Conservation (phyloP, 2,888 invertebrate genomes). For the Empis stercorea region DNA sequence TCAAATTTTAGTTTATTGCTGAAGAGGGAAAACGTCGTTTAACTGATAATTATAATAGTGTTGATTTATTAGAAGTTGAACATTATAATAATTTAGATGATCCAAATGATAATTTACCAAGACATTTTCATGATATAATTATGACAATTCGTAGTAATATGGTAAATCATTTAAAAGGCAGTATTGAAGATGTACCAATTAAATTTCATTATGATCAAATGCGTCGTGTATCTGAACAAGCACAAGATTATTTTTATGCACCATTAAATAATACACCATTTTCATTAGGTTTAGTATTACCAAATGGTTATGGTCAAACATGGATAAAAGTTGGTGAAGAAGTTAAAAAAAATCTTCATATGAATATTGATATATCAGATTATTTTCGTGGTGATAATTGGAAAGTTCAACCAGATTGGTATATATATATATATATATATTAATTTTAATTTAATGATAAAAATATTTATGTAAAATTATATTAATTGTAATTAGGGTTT, state of each 20-base stretch:
- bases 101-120: conserved; percentile 42
- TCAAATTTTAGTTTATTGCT: background rate
- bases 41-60: conserved; percentile 91
- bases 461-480: too few relatives aligned
- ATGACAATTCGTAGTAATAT: conserved; percentile 47
- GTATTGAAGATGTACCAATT: conserved; percentile 52
- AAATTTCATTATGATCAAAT: conserved; percentile 75
- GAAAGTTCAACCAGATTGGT: conserved; percentile 79
- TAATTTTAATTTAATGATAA: background rate
- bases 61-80: conserved; percentile 91
- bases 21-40: conserved; percentile 25
- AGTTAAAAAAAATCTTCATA: conserved; percentile 51
- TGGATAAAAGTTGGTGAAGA: conserved; percentile 60
- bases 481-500: conserved; percentile 50
- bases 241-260: conserved; percentile 72
- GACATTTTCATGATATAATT: conserved; percentile 49
- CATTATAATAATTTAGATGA: conserved; percentile 47
- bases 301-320: conserved; percentile 54
- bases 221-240: conserved; percentile 68
- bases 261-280: conserved; percentile 76
- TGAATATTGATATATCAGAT: conserved; percentile 54
- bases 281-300: conserved; percentile 72
- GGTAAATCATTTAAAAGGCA: conserved; percentile 55
- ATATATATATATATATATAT: conserved; percentile 12
- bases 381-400: conserved; percentile 62